Evolutionary conservation across 2,888 invertebrate species (phyloP).

Genomic region (Pemphredon lugubris): DNA sequence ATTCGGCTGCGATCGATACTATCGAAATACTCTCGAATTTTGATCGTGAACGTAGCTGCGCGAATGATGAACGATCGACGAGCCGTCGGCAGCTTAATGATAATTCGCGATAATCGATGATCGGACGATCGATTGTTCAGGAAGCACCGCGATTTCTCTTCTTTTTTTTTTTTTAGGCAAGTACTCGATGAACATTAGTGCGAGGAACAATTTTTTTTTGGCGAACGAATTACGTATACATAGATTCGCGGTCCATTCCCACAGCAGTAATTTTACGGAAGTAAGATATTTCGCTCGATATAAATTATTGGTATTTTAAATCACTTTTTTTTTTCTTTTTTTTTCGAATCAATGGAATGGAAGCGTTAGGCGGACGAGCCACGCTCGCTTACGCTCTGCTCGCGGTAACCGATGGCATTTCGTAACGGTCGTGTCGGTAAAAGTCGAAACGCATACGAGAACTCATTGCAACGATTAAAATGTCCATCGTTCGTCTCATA

Average conservation of each 20-base stretch:
- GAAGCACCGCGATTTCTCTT: slow-evolving; percentile 16
- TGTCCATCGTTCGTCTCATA: no score
- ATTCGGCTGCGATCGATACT: slow-evolving; percentile 12
- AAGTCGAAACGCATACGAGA: no score
- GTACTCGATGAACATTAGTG: background rate
- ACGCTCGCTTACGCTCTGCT: slow-evolving; percentile 62
- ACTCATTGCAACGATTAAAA: no score
- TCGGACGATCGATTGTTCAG: slow-evolving; percentile 15
- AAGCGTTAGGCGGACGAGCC: slow-evolving; percentile 69
- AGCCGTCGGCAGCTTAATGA: no score
- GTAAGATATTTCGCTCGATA: slow-evolving; percentile 69
- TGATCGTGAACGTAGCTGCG: background rate
- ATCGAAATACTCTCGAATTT: background rate
- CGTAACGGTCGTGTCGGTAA: no score
- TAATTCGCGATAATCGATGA: slow-evolving; percentile 8
- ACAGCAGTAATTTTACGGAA: slow-evolving; percentile 61
- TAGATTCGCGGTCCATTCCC: slow-evolving; percentile 18
- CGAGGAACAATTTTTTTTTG: slow-evolving; percentile 17
- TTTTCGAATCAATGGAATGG: slow-evolving; percentile 60
- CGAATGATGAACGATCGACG: background rate
- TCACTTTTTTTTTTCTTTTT: slow-evolving; percentile 68
- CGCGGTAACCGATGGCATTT: slow-evolving; percentile 6
- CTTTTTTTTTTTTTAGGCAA: background rate
- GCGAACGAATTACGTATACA: slow-evolving; percentile 3
- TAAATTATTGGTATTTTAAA: slow-evolving; percentile 78